Conservation (phyloP, 1,140 invertebrate species). For the Atta texana region DNA sequence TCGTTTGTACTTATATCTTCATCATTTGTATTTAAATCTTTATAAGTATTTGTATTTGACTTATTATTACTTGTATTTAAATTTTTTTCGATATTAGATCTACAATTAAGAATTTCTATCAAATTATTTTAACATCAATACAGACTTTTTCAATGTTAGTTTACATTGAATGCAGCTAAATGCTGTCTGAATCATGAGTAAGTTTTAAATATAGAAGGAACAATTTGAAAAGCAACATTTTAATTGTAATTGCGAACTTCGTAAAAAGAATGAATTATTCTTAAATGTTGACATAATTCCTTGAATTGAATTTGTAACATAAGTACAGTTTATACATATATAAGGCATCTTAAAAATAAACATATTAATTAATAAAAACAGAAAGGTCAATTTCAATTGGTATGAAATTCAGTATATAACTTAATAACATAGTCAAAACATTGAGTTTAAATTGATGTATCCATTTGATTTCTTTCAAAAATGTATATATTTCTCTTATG, state of each 20-base stretch:
- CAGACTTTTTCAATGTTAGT: neutral
- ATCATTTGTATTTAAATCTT: neutral
- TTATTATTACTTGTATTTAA: conserved; percentile 5
- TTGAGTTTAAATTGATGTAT: too few relatives aligned
- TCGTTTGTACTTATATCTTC: neutral
- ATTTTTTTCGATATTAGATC: neutral
- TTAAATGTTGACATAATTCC: conserved; percentile 18
- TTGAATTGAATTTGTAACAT: neutral
- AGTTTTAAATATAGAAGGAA: neutral
- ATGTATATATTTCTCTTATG: too few relatives aligned
- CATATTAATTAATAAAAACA: too few relatives aligned
- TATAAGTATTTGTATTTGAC: neutral
- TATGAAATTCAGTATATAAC: too few relatives aligned
- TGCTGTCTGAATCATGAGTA: neutral
- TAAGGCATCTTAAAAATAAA: neutral
- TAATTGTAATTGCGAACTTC: conserved; percentile 12
- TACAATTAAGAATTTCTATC: neutral
- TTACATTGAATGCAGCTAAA: conserved; percentile 14
- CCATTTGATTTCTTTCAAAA: too few relatives aligned
- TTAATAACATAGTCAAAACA: too few relatives aligned
- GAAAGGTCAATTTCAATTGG: too few relatives aligned
- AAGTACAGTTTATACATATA: conserved; percentile 6
- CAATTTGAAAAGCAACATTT: neutral
- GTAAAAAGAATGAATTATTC: conserved; percentile 21
- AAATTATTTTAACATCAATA: conserved; percentile 6